Evolutionary conservation across 1,140 invertebrate species (phyloP).

Genomic region (Diorhabda elongata): DNA sequence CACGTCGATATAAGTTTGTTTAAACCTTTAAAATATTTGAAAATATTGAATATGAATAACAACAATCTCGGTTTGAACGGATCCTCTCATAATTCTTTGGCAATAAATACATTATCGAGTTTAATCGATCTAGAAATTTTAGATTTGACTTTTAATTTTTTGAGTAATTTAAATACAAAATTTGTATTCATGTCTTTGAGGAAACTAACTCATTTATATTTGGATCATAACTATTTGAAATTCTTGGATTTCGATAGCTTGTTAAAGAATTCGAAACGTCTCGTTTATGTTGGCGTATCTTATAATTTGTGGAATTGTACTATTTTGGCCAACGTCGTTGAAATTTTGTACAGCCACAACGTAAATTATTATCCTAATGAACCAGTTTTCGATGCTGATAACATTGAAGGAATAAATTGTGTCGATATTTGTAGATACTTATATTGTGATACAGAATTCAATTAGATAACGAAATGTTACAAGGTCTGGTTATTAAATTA

Average conservation of each 20-base stretch:
- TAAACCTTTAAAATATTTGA: background rate
- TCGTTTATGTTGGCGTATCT: conserved; percentile 7
- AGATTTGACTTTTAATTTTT: conserved; percentile 1
- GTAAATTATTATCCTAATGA: background rate
- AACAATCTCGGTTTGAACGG: background rate
- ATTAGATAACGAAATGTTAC: too few relatives aligned
- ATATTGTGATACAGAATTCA: background rate
- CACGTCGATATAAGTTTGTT: background rate
- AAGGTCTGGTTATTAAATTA: too few relatives aligned
- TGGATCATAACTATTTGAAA: conserved; percentile 9
- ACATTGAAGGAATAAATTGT: conserved; percentile 8
- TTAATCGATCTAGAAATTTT: background rate
- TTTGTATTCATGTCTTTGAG: conserved; percentile 6
- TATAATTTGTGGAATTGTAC: conserved; percentile 3
- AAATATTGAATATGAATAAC: background rate
- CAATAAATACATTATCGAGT: background rate
- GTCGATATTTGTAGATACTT: conserved; percentile 7
- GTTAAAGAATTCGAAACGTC: background rate
- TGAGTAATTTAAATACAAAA: background rate
- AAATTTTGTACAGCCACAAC: background rate
- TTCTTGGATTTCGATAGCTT: conserved; percentile 8
- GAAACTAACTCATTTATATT: background rate
- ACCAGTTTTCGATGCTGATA: conserved; percentile 7
- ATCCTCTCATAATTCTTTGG: background rate
- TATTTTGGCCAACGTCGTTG: background rate